phyloP scores from a whole-genome alignment of 2,113 vertebrate species.

The Oncorhynchus clarkii region DNA sequence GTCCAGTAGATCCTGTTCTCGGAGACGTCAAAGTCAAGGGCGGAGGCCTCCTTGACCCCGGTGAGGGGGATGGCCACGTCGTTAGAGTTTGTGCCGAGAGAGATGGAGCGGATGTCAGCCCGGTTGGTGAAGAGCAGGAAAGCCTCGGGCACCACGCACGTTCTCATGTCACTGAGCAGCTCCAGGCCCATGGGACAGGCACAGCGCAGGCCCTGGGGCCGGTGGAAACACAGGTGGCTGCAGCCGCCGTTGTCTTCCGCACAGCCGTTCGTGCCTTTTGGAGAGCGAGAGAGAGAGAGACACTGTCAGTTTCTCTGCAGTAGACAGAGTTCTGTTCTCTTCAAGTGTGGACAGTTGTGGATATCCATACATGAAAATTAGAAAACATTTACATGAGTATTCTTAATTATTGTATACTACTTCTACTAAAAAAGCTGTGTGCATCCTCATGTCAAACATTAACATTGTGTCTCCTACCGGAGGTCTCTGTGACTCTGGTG shows the following conservation, averaged over 20 bases:
- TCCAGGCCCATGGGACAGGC: conserved; percentile 95
- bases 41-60: conserved; percentile 93
- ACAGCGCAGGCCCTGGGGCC: conserved; percentile 80
- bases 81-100: conserved; percentile 91
- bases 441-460: not conserved
- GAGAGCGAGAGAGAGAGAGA: not conserved
- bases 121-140: conserved; percentile 97
- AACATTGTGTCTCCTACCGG: conserved; percentile 66
- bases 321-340: not conserved
- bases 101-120: conserved; percentile 94
- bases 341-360: too few relatives aligned
- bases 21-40: conserved; percentile 91
- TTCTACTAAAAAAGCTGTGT: not conserved
- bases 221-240: conserved; percentile 94
- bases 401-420: not conserved
- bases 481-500: conserved; percentile 83
- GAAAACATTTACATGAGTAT: not conserved
- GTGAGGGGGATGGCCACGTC: conserved; percentile 95
- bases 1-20: conserved; percentile 97
- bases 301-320: too few relatives aligned
- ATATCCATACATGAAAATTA: not conserved
- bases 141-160: conserved; percentile 94
- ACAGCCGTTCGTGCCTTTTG: conserved; percentile 88
- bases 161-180: conserved; percentile 87
- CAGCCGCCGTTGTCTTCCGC: conserved; percentile 87